Evolutionary conservation across 1,140 invertebrate genomes (phyloP).

Genomic region (Lepidurus apus): DNA sequence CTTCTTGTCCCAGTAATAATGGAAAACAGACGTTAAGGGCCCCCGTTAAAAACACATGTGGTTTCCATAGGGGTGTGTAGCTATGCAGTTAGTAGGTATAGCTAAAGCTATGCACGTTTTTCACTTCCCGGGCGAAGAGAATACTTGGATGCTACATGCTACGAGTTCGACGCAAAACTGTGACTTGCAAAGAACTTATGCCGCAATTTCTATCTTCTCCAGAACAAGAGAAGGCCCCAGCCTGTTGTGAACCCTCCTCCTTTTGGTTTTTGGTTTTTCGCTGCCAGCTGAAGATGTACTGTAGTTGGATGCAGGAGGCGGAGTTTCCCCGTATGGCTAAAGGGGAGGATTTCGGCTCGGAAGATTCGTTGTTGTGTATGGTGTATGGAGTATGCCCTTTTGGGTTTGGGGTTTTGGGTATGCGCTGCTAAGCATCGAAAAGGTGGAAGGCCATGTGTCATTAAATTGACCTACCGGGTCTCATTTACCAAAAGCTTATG

Average conservation of each 20-base stretch:
- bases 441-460: slow-evolving; percentile 15
- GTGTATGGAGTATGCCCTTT: not conserved
- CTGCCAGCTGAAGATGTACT: not conserved
- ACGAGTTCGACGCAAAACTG: slow-evolving; percentile 13
- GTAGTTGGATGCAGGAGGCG: not conserved
- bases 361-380: not conserved
- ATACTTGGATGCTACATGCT: not conserved
- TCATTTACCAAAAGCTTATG: slow-evolving; percentile 12
- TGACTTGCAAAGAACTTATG: not conserved
- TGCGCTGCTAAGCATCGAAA: not conserved
- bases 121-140: not conserved
- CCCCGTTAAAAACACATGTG: slow-evolving; percentile 3
- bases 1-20: not conserved
- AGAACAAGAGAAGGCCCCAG: not conserved
- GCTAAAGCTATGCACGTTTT: too few relatives aligned
- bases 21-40: not conserved
- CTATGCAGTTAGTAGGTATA: too few relatives aligned
- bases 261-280: too few relatives aligned
- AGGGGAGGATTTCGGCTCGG: not conserved
- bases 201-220: slow-evolving; percentile 15
- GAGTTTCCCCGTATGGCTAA: not conserved
- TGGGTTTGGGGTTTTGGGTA: not conserved
- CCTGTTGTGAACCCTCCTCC: not conserved
- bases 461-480: slow-evolving; percentile 14
- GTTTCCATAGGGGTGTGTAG: not conserved